phyloP scores from a whole-genome alignment of 2,113 vertebrate genomes.

The Heloderma charlesbogerti region DNA sequence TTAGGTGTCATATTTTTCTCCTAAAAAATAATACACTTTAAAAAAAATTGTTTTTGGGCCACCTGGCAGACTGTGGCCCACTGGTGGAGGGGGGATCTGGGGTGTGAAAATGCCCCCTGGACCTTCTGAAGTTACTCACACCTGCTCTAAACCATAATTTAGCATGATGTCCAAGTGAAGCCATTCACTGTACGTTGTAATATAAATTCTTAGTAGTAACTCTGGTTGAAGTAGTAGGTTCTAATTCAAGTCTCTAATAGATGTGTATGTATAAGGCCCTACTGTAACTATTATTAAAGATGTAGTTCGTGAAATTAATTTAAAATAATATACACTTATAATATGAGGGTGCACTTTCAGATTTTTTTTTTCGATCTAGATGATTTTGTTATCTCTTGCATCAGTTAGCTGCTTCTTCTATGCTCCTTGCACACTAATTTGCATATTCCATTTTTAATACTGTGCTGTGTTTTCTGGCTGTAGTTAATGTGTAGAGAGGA shows the following conservation, averaged over 20 bases:
- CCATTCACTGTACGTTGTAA: too few relatives aligned
- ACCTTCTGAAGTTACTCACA: too few relatives aligned
- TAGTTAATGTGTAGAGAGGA: neutral
- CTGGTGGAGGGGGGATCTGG: too few relatives aligned
- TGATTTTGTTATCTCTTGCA: neutral
- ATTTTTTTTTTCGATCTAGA: neutral
- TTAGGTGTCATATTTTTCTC: too few relatives aligned
- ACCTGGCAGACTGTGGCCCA: too few relatives aligned
- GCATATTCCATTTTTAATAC: neutral
- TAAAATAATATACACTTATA: neutral
- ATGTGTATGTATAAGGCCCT: neutral
- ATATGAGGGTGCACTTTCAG: too few relatives aligned
- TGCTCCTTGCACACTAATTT: neutral
- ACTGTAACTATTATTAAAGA: neutral
- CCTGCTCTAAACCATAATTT: too few relatives aligned
- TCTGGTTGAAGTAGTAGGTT: neutral
- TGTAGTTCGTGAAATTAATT: neutral
- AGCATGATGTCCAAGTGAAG: too few relatives aligned
- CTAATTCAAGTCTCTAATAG: neutral
- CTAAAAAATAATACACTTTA: too few relatives aligned
- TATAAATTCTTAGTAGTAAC: neutral
- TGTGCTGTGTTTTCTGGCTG: neutral
- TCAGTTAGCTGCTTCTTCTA: too few relatives aligned
- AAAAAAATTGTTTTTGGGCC: too few relatives aligned
- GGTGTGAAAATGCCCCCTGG: too few relatives aligned